phyloP scores from a whole-genome alignment of 2,797 vertebrate species.

The Onychomys torridus region DNA sequence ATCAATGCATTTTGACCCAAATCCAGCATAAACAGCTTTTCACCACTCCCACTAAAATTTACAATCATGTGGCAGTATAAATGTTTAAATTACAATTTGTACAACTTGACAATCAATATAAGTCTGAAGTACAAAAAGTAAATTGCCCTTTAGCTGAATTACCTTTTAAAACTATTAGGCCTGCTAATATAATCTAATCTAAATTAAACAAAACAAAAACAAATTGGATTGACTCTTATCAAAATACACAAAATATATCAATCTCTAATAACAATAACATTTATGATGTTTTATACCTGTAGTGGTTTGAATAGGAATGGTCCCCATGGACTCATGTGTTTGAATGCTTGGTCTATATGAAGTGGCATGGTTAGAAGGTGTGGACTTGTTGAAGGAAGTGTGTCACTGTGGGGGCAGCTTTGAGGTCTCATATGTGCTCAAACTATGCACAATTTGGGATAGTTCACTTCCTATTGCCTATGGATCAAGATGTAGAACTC shows the following conservation, averaged over 20 bases:
- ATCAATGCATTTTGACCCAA: conserved; percentile 86
- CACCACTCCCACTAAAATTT: conserved; percentile 82
- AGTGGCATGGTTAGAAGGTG: neutral
- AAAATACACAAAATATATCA: neutral
- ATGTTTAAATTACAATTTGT: conserved; percentile 86
- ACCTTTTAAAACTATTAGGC: conserved; percentile 81
- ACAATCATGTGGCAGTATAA: conserved; percentile 87
- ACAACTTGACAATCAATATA: conserved; percentile 87
- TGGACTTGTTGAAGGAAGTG: neutral
- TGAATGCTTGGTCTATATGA: neutral
- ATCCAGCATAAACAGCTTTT: conserved; percentile 86
- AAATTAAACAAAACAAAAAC: conserved; percentile 42
- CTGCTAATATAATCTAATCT: conserved; percentile 73
- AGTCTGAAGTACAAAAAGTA: conserved; percentile 87
- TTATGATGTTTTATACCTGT: neutral
- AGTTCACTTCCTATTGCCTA: neutral
- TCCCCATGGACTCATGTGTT: neutral
- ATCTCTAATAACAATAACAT: neutral
- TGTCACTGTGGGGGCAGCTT: neutral
- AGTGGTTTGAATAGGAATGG: neutral
- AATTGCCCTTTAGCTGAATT: conserved; percentile 85
- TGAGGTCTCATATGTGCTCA: neutral
- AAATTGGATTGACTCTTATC: conserved; percentile 47
- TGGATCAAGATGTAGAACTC: neutral
- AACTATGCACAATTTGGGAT: neutral